Percentiles rank a stretch among this genome's conserved stretches.
Evolutionary conservation across 2,888 invertebrate genomes (phyloP).

Genomic region (Falcaria lacertinaria): DNA sequence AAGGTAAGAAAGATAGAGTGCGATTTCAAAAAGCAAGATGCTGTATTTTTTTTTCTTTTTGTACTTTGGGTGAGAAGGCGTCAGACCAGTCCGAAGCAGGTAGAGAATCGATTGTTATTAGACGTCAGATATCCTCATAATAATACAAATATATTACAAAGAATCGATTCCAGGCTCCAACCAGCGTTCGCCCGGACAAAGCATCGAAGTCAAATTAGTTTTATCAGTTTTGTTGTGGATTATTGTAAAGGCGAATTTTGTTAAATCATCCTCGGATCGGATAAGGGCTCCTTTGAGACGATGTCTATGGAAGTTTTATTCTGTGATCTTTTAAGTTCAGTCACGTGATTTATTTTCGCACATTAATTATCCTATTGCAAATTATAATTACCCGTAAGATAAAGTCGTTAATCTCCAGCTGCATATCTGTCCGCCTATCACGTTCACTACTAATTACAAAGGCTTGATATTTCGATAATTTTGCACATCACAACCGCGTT

Average conservation of each 20-base stretch:
- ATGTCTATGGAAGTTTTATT: not conserved
- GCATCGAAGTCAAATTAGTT: slow-evolving; percentile 37
- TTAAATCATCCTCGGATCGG: not conserved
- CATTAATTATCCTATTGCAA: not conserved
- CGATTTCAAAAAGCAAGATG: slow-evolving; percentile 9
- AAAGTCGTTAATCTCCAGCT: not conserved
- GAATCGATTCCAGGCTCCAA: slow-evolving; percentile 30
- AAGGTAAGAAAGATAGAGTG: fast-evolving
- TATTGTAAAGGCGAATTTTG: slow-evolving; percentile 1
- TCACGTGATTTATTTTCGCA: not conserved
- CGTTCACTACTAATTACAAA: too few species aligned
- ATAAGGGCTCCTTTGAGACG: not conserved
- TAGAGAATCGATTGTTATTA: slow-evolving; percentile 69
- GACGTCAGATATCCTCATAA: slow-evolving; percentile 40
- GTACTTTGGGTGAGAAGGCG: slow-evolving; percentile 54
- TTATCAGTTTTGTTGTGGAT: slow-evolving; percentile 18
- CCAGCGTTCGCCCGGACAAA: slow-evolving; percentile 23
- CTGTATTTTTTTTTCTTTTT: slow-evolving; percentile 33
- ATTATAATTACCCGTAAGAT: not conserved
- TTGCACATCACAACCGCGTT: too few species aligned
- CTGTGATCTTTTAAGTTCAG: not conserved
- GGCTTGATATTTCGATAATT: too few species aligned
- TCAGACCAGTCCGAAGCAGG: slow-evolving; percentile 60
- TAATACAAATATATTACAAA: slow-evolving; percentile 42
- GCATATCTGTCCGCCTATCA: not conserved